A percentile compares a stretch with the other conserved stretches of the same genome.
Evolutionary conservation across 37 sponge, comb jelly and placozoan species (phyloP).

Genomic region (Hexactinellida sp.): DNA sequence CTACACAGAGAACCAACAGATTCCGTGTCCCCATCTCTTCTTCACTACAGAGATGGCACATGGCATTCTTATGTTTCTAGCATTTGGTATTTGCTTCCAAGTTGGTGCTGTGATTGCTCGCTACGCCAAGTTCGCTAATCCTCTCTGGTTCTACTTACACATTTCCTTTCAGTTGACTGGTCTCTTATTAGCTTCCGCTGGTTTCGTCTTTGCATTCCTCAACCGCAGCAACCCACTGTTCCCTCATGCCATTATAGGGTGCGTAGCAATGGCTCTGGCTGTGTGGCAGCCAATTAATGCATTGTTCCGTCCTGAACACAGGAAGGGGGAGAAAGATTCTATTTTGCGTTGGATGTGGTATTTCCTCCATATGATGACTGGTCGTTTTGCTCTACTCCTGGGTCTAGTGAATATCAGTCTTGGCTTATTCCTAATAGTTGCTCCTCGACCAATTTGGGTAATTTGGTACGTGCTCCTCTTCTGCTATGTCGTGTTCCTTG

Average conservation of each 20-base stretch:
- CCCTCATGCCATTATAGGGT: constrained; percentile 57
- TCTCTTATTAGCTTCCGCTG: constrained; percentile 38
- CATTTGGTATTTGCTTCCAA: constrained; percentile 51
- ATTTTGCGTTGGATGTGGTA: constrained; percentile 3
- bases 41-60: constrained; percentile 44
- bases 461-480: constrained; percentile 31
- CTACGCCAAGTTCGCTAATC: constrained; percentile 41
- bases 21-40: constrained; percentile 17
- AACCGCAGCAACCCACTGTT: constrained; percentile 28
- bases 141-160: constrained; percentile 46
- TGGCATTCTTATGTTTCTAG: constrained; percentile 46
- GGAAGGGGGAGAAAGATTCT: constrained; percentile 12
- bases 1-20: not conserved
- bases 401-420: constrained; percentile 18
- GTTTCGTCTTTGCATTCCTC: constrained; percentile 47
- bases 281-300: constrained; percentile 49
- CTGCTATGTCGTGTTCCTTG: constrained; percentile 32
- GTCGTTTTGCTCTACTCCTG: not conserved
- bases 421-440: constrained; percentile 36
- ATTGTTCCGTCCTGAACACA: not conserved
- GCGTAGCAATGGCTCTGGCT: constrained; percentile 31
- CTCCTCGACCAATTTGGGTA: constrained; percentile 39
- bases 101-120: constrained; percentile 48
- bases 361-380: not conserved
- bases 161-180: constrained; percentile 41